Evolutionary conservation across 2,888 invertebrate species (phyloP), one percentile per base, ranked within the genome.

Genomic region (Himalopsyche japonica): DNA sequence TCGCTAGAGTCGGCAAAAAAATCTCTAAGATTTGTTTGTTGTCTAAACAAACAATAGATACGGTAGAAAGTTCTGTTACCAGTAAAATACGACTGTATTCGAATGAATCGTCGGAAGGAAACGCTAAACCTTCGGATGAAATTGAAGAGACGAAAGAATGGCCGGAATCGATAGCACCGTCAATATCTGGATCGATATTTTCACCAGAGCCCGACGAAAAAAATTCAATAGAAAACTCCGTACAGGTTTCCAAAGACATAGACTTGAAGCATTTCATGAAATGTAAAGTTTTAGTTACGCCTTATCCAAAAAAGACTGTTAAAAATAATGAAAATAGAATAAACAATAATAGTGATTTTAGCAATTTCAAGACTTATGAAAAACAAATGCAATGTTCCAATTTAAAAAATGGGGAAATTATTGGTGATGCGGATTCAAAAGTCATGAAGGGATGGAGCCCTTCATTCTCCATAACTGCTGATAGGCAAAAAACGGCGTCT

Each of bases 11-110:
- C 10, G 91, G 91, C 5, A 89, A 88, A 82, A 92, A 92, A 88
- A 90, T 92, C 8, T 89, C 92, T 76, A 87, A 90, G 20, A 91
- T 92, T 86, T 92, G 92, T 87, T 90, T 92, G 87, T 89, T 92
- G 86, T 92, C 92, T 70, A 92, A 91, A 88, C 91, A 91, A 87
- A 92, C 92, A 0, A 89, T 92, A 12, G 90, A 90, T 57, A 92
- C 91, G 88, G 92, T 92, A 1, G 92, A 92, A 88, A 88, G 87
- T 84, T 90, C 90, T 80, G 89, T 92, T 18, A 90, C 90, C 84
- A 90, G 89, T 87, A 88, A 82, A 91, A 84, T 87, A 88, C 89
- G n/a, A 86, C 88, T 81, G 88, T 91, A 88, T 89, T 79, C 87
- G 30, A 49, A 83, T 34, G 70, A 5, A 24, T n/a, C 30, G 37